Conservation (phyloP, 2,888 invertebrate species). For the Anoncus sp. region DNA sequence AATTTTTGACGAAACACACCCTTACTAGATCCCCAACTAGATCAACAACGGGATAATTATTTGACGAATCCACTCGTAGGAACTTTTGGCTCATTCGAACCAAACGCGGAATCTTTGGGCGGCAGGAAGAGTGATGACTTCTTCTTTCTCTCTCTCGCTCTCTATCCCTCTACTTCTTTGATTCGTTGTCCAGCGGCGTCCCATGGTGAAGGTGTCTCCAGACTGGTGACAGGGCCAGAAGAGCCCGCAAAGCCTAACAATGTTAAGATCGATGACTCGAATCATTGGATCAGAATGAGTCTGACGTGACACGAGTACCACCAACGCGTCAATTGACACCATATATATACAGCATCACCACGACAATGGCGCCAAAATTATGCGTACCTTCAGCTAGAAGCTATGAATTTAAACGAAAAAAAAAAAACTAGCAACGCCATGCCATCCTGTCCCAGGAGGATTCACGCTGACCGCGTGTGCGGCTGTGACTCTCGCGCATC, state of each 20-base stretch:
- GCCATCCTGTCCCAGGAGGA: constrained; percentile 34
- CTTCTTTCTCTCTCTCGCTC: neutral
- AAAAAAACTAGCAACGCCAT: neutral
- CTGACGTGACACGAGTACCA: neutral
- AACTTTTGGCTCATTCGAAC: too few species aligned
- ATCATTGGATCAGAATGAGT: neutral
- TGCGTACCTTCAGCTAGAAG: neutral
- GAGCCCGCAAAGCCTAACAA: neutral
- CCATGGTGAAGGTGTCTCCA: neutral
- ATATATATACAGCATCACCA: neutral
- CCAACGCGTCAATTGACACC: neutral
- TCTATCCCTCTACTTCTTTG: too few species aligned
- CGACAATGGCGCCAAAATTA: constrained; percentile 23
- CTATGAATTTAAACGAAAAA: neutral
- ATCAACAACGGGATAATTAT: neutral
- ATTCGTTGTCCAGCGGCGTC: too few species aligned
- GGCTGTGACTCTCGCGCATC: constrained; percentile 18
- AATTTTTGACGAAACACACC: neutral
- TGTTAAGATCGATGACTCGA: neutral
- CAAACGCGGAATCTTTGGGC: neutral
- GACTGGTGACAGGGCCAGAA: neutral
- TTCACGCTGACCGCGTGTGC: constrained; percentile 39
- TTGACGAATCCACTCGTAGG: neutral
- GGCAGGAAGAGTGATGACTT: constrained; percentile 14
- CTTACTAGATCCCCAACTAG: neutral